These are phyloP conservation scores for Thyatira batis DNA, from an alignment of 2,888 invertebrate genomes.

Conservation along the genomic window DNA sequence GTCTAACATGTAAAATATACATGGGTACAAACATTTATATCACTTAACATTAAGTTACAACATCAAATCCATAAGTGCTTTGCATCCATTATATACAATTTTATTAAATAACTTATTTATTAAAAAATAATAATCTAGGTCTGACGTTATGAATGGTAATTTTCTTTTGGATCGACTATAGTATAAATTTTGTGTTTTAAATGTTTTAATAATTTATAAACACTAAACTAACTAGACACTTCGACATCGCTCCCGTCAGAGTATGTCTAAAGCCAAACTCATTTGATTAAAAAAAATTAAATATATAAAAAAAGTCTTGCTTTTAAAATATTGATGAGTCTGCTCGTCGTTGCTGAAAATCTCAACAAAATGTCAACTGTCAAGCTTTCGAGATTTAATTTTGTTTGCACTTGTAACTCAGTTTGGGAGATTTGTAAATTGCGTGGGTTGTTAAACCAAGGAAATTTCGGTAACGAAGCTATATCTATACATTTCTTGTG, in stretches of 20 bases:
- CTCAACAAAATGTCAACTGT: not conserved
- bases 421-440: not conserved
- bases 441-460: not conserved
- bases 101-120: conserved; percentile 16
- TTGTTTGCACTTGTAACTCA: not conserved
- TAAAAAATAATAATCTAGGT: not conserved
- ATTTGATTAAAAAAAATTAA: too few species aligned
- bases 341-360: not conserved
- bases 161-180: too few species aligned
- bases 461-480: too few species aligned
- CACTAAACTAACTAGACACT: too few species aligned
- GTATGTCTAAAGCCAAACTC: too few species aligned
- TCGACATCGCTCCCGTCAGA: too few species aligned
- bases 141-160: not conserved
- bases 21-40: not conserved
- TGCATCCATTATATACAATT: conserved; percentile 42
- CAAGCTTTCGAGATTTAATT: not conserved
- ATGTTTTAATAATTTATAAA: too few species aligned
- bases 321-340: not conserved
- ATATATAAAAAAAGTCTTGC: too few species aligned
- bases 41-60: conserved; percentile 38
- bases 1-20: not conserved
- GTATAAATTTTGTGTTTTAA: too few species aligned
- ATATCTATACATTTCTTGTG: too few species aligned
- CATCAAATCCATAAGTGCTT: conserved; percentile 73